These are phyloP conservation scores for Oxystoma pomonae DNA, from an alignment of 2,888 invertebrate genomes.

Conservation along the genomic window DNA sequence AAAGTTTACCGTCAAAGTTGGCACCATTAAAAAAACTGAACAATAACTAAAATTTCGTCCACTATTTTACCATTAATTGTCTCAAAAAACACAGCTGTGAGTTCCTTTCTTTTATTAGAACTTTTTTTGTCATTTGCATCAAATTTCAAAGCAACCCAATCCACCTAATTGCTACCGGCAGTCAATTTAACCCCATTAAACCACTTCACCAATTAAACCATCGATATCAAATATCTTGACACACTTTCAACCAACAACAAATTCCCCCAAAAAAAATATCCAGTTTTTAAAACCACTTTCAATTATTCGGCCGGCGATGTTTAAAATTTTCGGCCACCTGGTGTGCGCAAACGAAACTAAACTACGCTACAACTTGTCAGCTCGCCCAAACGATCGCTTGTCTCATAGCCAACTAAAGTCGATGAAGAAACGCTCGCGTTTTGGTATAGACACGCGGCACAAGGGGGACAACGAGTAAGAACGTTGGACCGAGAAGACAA, in stretches of 20 bases:
- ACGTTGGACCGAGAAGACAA: too few species aligned
- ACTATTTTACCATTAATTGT: too few species aligned
- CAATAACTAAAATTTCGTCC: too few species aligned
- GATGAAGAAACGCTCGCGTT: background rate
- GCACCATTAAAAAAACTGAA: too few species aligned
- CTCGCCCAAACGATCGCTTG: background rate
- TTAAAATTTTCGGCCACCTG: background rate
- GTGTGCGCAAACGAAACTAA: background rate
- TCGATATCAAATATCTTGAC: constrained; percentile 4
- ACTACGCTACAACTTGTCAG: background rate
- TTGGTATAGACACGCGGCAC: background rate
- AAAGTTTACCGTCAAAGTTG: too few species aligned
- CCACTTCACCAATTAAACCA: background rate
- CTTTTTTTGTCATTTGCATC: too few species aligned
- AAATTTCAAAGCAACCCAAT: background rate
- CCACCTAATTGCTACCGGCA: background rate
- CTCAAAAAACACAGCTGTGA: too few species aligned
- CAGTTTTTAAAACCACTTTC: constrained; percentile 16
- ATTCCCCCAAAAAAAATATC: constrained; percentile 7
- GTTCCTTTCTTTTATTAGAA: too few species aligned
- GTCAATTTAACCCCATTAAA: background rate
- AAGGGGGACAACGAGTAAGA: too few species aligned
- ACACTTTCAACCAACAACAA: constrained; percentile 3
- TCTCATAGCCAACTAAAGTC: background rate
- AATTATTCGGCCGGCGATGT: constrained; percentile 3